Evolutionary conservation across 1,140 invertebrate species (phyloP).

Genomic region (Schlechtendalia chinensis): DNA sequence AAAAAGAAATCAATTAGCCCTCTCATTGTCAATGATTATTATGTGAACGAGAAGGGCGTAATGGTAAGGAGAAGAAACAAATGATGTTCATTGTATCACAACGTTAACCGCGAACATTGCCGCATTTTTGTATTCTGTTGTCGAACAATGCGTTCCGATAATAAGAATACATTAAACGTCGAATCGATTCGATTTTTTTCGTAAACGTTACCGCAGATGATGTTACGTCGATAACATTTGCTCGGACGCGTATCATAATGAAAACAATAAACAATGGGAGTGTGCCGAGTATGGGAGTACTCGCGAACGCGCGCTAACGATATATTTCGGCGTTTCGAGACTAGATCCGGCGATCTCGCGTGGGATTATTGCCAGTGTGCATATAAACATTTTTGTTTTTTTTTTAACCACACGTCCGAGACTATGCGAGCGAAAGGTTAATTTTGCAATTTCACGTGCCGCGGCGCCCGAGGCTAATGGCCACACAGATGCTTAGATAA

Average conservation of each 20-base stretch:
- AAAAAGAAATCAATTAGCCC: neutral
- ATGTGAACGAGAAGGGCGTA: neutral
- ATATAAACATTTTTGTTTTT: too few species aligned
- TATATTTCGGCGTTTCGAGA: neutral
- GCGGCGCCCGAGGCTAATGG: conserved; percentile 39
- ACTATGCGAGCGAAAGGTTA: conserved; percentile 38
- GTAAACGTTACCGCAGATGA: too few species aligned
- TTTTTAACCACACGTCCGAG: neutral
- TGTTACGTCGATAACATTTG: too few species aligned
- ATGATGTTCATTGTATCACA: neutral
- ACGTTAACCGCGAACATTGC: too few species aligned
- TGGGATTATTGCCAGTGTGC: neutral
- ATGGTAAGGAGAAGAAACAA: neutral
- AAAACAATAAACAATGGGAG: too few species aligned
- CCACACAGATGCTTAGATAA: conserved; percentile 47
- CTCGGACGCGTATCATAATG: too few species aligned
- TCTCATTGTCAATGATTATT: neutral
- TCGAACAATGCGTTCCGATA: neutral
- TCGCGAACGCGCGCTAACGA: neutral
- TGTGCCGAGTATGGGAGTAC: too few species aligned
- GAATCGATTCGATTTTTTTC: neutral
- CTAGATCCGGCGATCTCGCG: neutral
- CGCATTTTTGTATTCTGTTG: too few species aligned
- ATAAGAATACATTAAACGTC: neutral
- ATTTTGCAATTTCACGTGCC: conserved; percentile 46